These are phyloP conservation scores for Poecilia latipinna DNA, from an alignment of 2,113 vertebrate genomes.

Conservation along the genomic window DNA sequence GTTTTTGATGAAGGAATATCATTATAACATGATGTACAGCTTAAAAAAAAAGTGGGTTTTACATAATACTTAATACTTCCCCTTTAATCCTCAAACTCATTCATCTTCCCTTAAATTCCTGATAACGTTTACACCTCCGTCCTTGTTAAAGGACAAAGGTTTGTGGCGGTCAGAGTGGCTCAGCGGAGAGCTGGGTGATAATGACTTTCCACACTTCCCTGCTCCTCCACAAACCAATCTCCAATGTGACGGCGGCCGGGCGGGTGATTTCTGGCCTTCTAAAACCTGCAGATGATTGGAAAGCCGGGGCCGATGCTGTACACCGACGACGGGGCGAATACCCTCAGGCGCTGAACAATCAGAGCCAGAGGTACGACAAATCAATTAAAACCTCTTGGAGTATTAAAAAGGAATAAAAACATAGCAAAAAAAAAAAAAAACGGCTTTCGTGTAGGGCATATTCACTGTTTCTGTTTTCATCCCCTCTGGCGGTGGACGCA, in stretches of 20 bases:
- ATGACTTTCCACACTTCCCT: slow-evolving; percentile 42
- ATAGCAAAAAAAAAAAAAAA: slow-evolving; percentile 22
- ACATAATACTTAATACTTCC: neutral
- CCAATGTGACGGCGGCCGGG: slow-evolving; percentile 64
- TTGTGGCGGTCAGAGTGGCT: slow-evolving; percentile 23
- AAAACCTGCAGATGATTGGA: slow-evolving; percentile 29
- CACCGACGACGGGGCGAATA: neutral
- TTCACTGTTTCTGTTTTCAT: slow-evolving; percentile 34
- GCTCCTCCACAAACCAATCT: slow-evolving; percentile 28
- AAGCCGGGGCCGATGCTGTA: neutral
- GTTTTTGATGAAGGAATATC: too few species aligned
- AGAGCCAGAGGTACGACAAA: neutral
- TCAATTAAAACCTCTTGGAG: neutral
- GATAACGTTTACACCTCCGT: slow-evolving; percentile 10
- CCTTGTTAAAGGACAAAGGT: slow-evolving; percentile 16
- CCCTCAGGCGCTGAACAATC: neutral
- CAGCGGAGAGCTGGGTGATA: slow-evolving; percentile 58
- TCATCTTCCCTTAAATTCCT: neutral
- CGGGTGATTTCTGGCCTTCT: slow-evolving; percentile 50
- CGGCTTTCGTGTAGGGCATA: slow-evolving; percentile 39
- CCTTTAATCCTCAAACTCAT: neutral
- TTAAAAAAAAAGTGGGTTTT: too few species aligned
- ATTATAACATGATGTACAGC: too few species aligned
- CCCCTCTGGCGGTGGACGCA: slow-evolving; percentile 56
- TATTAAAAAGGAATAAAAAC: neutral